Evolutionary conservation across 2,797 vertebrate species (phyloP).

Genomic region (Anniella stebbinsi): DNA sequence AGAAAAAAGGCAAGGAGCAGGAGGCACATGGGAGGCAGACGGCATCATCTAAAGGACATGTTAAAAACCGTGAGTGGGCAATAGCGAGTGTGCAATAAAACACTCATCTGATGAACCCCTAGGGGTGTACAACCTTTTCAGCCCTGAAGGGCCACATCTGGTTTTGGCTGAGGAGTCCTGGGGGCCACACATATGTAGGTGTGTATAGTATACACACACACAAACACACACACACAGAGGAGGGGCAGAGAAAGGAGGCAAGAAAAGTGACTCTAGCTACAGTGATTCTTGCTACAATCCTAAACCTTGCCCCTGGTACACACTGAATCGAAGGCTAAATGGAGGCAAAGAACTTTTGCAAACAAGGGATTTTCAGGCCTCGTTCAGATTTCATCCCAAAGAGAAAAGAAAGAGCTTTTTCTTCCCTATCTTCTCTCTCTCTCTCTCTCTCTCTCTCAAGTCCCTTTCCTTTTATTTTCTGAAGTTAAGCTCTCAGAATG

Average conservation of each 20-base stretch:
- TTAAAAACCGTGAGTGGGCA: too few species aligned
- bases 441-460: neutral
- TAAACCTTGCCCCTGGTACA: constrained; percentile 27
- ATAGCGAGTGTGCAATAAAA: too few species aligned
- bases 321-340: accelerated
- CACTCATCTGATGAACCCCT: too few species aligned
- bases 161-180: too few species aligned
- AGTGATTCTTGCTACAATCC: constrained; percentile 15
- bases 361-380: constrained; percentile 25
- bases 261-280: neutral
- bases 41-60: too few species aligned
- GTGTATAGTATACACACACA: too few species aligned
- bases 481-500: constrained; percentile 29
- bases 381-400: constrained; percentile 17
- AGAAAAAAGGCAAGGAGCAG: too few species aligned
- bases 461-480: constrained; percentile 34
- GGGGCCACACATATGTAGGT: too few species aligned
- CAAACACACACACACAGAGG: neutral
- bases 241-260: neutral
- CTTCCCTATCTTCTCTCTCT: constrained; percentile 12
- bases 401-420: constrained; percentile 32
- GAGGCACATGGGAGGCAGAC: too few species aligned
- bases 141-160: too few species aligned
- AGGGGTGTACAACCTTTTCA: too few species aligned
- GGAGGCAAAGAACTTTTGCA: constrained; percentile 37